Conservation (phyloP, 2,797 vertebrate species). For the Gallirallus australis region DNA sequence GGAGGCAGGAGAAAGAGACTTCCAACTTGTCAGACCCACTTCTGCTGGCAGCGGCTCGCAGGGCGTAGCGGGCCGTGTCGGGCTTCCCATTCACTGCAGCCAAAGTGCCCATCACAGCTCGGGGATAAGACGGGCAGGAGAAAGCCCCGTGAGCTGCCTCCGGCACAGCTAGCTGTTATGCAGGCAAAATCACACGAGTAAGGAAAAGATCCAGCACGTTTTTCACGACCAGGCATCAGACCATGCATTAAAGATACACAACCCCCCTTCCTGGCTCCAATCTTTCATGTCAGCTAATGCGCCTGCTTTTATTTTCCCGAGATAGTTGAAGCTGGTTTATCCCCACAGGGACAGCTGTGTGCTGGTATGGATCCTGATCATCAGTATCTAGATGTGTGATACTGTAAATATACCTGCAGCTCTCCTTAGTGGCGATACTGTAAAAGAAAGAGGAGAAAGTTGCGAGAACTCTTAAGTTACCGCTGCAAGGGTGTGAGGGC, state of each 20-base stretch:
- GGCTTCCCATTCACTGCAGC: background rate
- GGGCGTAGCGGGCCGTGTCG: background rate
- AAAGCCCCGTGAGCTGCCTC: background rate
- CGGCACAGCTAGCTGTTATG: rapidly evolving
- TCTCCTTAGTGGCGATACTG: background rate
- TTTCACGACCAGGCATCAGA: background rate
- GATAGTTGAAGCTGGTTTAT: background rate
- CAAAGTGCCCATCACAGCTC: background rate
- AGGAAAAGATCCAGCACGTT: background rate
- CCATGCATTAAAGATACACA: background rate
- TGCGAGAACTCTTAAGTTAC: background rate
- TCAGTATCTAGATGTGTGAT: background rate
- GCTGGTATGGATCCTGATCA: background rate
- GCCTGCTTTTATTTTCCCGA: background rate
- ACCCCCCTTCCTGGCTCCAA: background rate
- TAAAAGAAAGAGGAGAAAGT: background rate
- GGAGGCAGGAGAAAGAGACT: slow-evolving; percentile 20
- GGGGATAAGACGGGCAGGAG: background rate
- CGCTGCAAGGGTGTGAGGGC: background rate
- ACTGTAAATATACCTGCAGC: background rate
- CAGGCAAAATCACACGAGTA: background rate
- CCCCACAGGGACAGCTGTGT: rapidly evolving
- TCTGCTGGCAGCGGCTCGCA: background rate
- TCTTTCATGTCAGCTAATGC: rapidly evolving
- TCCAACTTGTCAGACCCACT: slow-evolving; percentile 20